Evolutionary conservation across 2,888 invertebrate genomes (phyloP), one percentile per base, ranked within the genome.

Genomic region (Pocota personata): DNA sequence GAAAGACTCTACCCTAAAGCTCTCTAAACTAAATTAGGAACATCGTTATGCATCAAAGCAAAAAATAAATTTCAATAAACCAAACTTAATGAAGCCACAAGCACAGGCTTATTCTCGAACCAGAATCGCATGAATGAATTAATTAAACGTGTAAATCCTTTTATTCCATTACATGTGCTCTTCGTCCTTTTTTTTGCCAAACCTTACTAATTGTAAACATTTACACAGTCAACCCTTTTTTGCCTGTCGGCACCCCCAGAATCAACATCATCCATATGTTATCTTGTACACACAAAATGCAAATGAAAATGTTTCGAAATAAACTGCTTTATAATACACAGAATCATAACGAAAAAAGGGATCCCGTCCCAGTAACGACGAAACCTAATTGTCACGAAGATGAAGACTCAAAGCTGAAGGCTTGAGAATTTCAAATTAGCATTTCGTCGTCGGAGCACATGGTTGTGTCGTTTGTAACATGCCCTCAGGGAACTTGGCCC

Each of bases 141-240:
- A 60, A 62, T 57, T 69, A 52, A 69, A 75, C 71, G 69, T 69
- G 71, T 60, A 66, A 71, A 64, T 80, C 75, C 84, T 46, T 79
- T 71, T 52, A 71, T 80, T 76, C 37, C 37, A 71, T 71, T 71
- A 71, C 32, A 27, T 57, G 21, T 32, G 16, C 14, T 24, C 24
- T 24, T 24, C 14, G 5, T 19, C 30, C n/a, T 27, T 37, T 37
- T 50, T 58, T 21, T 37, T 2, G n/a, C n/a, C 19, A 64, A 57
- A 27, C 58, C 55, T 8, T 64, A 57, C 75, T 75, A 84, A 84
- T 80, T 80, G 84, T 71, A 48, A 75, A 76, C 75, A 71, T 76
- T 84, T 71, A 80, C 75, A 64, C 69, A 71, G 46, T 37, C 66
- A 46, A 67, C 16, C 69, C 57, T 12, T 37, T 12, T 37, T 40